A percentile compares a stretch with the other conserved stretches of the same genome.
These are phyloP conservation scores for Drosophila demipolita DNA, from an alignment of 2,888 invertebrate genomes.

Conservation along the genomic window DNA sequence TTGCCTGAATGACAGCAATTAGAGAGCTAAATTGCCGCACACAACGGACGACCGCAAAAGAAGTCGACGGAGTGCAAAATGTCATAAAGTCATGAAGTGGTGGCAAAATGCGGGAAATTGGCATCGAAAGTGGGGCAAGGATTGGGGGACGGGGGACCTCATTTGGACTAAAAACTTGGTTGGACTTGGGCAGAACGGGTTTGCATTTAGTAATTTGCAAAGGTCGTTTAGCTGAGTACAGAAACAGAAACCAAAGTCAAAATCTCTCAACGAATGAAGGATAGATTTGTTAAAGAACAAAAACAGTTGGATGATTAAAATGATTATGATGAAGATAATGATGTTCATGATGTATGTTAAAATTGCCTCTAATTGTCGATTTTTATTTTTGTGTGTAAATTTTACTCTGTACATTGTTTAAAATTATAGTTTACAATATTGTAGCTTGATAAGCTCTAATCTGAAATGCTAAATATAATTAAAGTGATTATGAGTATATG, in stretches of 20 bases:
- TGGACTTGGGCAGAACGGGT: conserved; percentile 27
- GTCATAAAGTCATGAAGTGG: conserved; percentile 12
- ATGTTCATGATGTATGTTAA: background rate
- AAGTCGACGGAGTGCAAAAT: conserved; percentile 53
- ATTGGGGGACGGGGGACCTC: background rate
- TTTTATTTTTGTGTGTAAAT: too few relatives aligned
- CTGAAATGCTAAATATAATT: background rate
- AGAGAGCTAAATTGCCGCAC: conserved; percentile 48
- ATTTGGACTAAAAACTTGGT: conserved; percentile 3
- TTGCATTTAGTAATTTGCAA: conserved; percentile 51
- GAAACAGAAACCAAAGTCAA: conserved; percentile 8
- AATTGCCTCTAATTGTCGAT: background rate
- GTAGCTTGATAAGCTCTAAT: background rate
- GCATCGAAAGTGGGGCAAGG: background rate
- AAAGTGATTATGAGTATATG: background rate
- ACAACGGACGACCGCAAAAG: conserved; percentile 61
- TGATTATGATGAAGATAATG: background rate
- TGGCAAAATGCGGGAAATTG: background rate
- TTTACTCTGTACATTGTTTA: background rate
- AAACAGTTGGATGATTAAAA: background rate
- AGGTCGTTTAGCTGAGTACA: conserved; percentile 47
- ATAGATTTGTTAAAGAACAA: background rate
- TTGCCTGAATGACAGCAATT: conserved; percentile 57
- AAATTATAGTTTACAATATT: background rate
- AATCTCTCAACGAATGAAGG: background rate